Evolutionary conservation across 2,113 vertebrate species (phyloP).

Genomic region (Deroptyus accipitrinus): DNA sequence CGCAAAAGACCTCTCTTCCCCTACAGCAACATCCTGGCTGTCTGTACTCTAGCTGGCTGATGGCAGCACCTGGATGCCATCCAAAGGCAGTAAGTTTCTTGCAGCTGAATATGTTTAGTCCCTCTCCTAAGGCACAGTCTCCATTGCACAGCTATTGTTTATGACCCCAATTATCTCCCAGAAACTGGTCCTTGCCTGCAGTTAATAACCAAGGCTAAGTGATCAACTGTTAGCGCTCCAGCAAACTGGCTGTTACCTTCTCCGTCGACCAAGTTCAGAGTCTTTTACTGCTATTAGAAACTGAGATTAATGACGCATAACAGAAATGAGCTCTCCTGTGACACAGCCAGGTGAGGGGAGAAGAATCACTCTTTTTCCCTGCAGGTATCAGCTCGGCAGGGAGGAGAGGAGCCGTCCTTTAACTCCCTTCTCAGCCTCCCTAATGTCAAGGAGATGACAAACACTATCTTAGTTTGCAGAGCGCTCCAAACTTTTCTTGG

Average conservation of each 20-base stretch:
- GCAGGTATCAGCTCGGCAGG: background rate
- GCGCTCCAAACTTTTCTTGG: background rate
- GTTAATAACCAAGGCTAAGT: constrained; percentile 67
- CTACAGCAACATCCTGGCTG: background rate
- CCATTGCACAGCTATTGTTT: constrained; percentile 37
- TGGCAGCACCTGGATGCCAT: constrained; percentile 29
- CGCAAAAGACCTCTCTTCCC: background rate
- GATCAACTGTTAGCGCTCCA: constrained; percentile 32
- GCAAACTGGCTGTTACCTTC: constrained; percentile 50
- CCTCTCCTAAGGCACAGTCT: constrained; percentile 5
- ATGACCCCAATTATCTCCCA: constrained; percentile 41
- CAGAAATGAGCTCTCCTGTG: constrained; percentile 15
- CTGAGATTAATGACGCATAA: constrained; percentile 33
- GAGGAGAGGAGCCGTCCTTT: background rate
- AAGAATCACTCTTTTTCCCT: background rate
- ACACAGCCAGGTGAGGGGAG: background rate
- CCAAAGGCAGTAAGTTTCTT: constrained; percentile 47
- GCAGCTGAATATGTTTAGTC: constrained; percentile 50
- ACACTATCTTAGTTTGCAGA: background rate
- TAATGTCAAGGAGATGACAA: background rate
- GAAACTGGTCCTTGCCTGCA: constrained; percentile 51
- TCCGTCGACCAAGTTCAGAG: constrained; percentile 14
- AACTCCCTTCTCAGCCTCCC: background rate
- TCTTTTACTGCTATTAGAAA: constrained; percentile 25
- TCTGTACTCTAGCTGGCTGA: background rate